These are phyloP conservation scores for Lamprotornis superbus DNA, from an alignment of 2,113 vertebrate species.

Conservation along the genomic window DNA sequence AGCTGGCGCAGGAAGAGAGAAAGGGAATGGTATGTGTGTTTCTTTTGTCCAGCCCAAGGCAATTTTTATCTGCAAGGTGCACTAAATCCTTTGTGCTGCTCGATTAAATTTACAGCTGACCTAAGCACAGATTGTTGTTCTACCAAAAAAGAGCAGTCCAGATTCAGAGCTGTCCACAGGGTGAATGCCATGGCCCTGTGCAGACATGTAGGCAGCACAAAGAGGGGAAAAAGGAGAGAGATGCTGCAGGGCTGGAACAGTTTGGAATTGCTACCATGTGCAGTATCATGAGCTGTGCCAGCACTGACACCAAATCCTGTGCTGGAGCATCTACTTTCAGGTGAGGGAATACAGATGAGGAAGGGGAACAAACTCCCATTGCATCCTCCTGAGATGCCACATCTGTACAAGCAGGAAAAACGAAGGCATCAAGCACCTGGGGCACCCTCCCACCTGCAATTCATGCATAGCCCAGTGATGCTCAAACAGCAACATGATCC, in stretches of 20 bases:
- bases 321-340: neutral
- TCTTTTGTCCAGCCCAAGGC: slow-evolving; percentile 18
- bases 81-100: slow-evolving; percentile 2
- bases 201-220: rapidly evolving
- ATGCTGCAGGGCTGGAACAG: neutral
- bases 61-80: slow-evolving; percentile 18
- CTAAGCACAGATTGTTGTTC: neutral
- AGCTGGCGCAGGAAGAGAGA: neutral
- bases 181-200: rapidly evolving
- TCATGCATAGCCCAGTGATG: neutral
- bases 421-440: neutral
- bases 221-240: neutral
- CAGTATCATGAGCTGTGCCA: rapidly evolving
- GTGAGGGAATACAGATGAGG: neutral
- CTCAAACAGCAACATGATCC: neutral
- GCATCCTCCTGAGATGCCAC: neutral
- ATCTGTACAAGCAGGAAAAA: neutral
- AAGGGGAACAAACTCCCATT: neutral
- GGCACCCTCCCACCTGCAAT: neutral
- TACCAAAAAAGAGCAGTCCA: neutral
- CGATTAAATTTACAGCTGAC: slow-evolving; percentile 11
- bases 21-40: neutral
- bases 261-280: rapidly evolving
- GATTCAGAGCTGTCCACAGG: neutral
- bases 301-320: neutral